These are phyloP conservation scores for Crypturellus undulatus DNA, from an alignment of 2,113 vertebrate genomes.

Conservation along the genomic window DNA sequence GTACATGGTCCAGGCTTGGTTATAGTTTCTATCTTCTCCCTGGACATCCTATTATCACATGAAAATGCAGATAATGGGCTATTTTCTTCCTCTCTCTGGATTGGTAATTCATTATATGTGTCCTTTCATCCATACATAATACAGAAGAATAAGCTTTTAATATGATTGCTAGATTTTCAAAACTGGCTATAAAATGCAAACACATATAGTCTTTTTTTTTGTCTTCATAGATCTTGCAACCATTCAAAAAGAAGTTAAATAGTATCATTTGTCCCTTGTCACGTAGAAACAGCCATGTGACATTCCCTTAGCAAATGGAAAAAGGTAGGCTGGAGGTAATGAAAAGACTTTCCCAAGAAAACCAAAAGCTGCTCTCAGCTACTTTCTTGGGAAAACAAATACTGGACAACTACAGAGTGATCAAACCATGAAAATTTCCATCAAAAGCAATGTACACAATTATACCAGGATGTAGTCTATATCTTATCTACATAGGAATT, in stretches of 20 bases:
- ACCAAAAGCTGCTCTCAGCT: rapidly evolving
- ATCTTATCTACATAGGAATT: neutral
- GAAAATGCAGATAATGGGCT: constrained; percentile 20
- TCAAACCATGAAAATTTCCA: rapidly evolving
- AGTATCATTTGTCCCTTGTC: neutral
- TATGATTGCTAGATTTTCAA: neutral
- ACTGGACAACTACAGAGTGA: neutral
- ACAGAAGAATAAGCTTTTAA: neutral
- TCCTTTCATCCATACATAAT: neutral
- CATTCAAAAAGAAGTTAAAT: neutral
- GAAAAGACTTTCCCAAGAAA: neutral
- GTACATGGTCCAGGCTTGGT: neutral
- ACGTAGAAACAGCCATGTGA: neutral
- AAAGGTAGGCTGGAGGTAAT: neutral
- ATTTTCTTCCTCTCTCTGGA: constrained; percentile 3
- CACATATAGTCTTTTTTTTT: neutral
- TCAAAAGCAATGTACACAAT: neutral
- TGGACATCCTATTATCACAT: neutral
- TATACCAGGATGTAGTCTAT: neutral
- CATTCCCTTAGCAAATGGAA: neutral
- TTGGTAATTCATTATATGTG: constrained; percentile 10
- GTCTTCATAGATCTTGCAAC: neutral
- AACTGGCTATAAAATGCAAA: neutral
- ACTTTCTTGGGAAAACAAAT: neutral
- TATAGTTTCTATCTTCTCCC: neutral